Percentiles rank a stretch among this genome's conserved stretches.
Conservation (phyloP, 2,888 invertebrate genomes). For the Drosophila nr. perissopoda region DNA sequence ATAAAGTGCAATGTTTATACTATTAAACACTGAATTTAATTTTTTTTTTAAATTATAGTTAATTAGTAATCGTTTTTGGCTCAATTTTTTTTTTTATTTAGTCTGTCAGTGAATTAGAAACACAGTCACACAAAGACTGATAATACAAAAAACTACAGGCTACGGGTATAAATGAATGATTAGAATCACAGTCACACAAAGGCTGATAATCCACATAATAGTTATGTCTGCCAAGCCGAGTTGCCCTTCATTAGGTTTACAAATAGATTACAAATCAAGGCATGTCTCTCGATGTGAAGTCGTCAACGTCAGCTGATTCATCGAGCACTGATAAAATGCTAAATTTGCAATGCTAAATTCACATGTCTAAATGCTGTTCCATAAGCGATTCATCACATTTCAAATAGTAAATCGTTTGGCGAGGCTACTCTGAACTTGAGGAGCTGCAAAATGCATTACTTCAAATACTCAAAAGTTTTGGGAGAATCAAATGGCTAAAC, state of each 20-base stretch:
- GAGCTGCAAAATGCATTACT: constrained; percentile 33
- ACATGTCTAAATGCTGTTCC: neutral
- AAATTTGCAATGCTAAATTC: constrained; percentile 6
- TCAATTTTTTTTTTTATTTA: neutral
- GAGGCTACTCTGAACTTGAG: constrained; percentile 38
- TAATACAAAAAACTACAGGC: neutral
- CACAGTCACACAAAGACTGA: neutral
- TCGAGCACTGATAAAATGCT: neutral
- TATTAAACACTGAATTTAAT: neutral
- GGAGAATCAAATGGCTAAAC: constrained; percentile 16
- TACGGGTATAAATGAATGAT: neutral
- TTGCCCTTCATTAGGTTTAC: no score
- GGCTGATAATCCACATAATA: no score
- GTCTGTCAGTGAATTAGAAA: neutral
- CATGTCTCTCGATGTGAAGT: neutral
- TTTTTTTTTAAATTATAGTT: neutral
- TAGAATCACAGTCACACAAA: no score
- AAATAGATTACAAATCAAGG: no score
- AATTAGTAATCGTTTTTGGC: neutral
- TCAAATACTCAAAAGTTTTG: constrained; percentile 9
- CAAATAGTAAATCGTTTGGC: constrained; percentile 13
- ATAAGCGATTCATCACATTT: constrained; percentile 6
- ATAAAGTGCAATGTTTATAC: no score
- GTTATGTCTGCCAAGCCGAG: no score
- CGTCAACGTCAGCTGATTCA: constrained; percentile 13